phyloP scores from a whole-genome alignment of 2,888 invertebrate genomes.

The Leuctra nigra region DNA sequence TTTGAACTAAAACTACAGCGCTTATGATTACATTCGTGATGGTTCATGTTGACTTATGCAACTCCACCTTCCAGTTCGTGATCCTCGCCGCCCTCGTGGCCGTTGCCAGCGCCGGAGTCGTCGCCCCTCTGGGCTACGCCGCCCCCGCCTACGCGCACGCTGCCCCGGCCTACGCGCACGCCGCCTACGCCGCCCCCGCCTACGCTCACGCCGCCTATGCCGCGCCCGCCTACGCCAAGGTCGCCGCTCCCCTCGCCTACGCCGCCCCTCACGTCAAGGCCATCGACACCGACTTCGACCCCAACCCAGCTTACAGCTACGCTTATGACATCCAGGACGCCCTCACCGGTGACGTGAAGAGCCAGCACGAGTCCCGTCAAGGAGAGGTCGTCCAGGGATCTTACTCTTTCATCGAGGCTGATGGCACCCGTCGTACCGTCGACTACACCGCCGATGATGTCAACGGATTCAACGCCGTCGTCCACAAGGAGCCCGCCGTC shows the following conservation, averaged over 20 bases:
- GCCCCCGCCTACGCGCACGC: conserved; percentile 8
- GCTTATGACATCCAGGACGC: conserved; percentile 28
- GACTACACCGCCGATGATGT: conserved; percentile 28
- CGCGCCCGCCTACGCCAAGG: conserved; percentile 25
- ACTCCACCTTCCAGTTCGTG: conserved; percentile 29
- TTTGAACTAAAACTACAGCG: no score
- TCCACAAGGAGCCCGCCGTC: conserved; percentile 22
- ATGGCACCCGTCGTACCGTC: conserved; percentile 27
- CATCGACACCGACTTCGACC: conserved; percentile 29
- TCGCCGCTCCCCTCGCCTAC: conserved; percentile 19
- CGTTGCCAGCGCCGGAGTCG: conserved; percentile 12
- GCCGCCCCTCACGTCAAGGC: conserved; percentile 22
- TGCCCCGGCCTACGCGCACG: not conserved
- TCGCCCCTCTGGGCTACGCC: conserved; percentile 11
- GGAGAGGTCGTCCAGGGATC: conserved; percentile 27
- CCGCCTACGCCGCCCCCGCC: not conserved
- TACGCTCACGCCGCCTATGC: conserved; percentile 21
- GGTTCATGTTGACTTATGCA: no score
- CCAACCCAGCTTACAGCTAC: conserved; percentile 28
- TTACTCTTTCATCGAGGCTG: conserved; percentile 27
- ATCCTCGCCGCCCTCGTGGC: conserved; percentile 32
- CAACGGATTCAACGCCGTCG: conserved; percentile 29
- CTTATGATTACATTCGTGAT: no score
- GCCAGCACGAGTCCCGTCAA: conserved; percentile 26
- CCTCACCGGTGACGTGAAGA: conserved; percentile 28